A percentile compares a stretch with the other conserved stretches of the same genome.
phyloP scores from a whole-genome alignment of 2,797 vertebrate genomes.

The Diglossa cyanea region DNA sequence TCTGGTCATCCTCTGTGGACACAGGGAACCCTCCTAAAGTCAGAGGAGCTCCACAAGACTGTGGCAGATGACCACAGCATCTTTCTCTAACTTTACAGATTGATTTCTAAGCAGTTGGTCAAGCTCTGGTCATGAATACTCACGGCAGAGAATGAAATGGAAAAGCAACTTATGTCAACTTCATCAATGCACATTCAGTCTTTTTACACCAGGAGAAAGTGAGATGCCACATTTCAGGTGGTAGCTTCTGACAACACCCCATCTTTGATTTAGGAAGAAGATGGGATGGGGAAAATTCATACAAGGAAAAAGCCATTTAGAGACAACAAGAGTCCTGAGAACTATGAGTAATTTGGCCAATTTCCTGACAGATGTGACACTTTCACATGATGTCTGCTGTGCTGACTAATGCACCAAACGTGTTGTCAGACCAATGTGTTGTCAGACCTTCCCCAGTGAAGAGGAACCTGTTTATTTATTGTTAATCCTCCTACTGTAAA shows the following conservation, averaged over 20 bases:
- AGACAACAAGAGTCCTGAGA: background rate
- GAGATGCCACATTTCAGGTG: background rate
- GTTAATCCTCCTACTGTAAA: background rate
- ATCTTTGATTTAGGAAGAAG: background rate
- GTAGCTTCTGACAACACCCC: background rate
- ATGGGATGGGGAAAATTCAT: background rate
- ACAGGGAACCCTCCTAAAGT: background rate
- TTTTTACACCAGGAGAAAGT: background rate
- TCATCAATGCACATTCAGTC: background rate
- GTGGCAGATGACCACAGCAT: background rate
- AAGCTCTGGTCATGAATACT: background rate
- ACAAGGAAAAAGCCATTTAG: background rate
- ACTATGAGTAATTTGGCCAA: background rate
- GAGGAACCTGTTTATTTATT: background rate
- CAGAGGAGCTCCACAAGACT: background rate
- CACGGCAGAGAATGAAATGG: background rate
- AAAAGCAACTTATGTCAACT: background rate
- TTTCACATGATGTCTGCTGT: background rate
- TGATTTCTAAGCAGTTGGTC: background rate
- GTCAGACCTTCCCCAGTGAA: background rate
- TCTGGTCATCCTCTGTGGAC: background rate
- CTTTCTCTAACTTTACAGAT: background rate
- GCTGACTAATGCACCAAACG: slow-evolving; percentile 1
- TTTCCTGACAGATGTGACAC: background rate
- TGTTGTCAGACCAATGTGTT: slow-evolving; percentile 24